Evolutionary conservation across 2,797 vertebrate species (phyloP), one percentile per base, ranked within the genome.

Genomic region (Siniperca undulata): DNA sequence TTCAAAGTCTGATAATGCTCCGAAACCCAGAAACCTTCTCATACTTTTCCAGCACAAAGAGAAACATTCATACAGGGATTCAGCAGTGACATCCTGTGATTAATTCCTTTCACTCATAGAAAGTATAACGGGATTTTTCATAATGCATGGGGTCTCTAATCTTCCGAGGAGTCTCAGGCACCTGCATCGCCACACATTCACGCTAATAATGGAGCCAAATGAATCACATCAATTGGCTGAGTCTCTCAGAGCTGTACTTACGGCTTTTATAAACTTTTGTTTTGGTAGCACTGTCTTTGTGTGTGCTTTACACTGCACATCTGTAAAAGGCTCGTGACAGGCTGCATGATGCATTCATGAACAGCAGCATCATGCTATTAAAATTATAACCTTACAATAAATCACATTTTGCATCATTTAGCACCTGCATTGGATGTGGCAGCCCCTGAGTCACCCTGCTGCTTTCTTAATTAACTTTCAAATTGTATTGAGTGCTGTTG

Each of bases 381-480:
- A 62, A 60, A 65, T 36, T 11, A 56, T 36, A 62, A 36, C 24
- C 42, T 61, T 20, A 66, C 27, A 74, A 38, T 5, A 19, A 9
- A 70, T 1, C 19, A 3, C 6, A 55, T 62, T 59, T 36, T 46
- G 10, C 22, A 77, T 50, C 66, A 24, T 83, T 79, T 53, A 36
- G 62, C 24, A 38, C 52, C 52, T 17, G 50, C 40, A 30, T 74
- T 81, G 50, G 70, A 79, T 56, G 48, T 34, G 24, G 65, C 50
- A 30, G 62, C 74, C 38, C 46, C 75, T 24, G 4, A 84, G 69
- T 70, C 60, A 13, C 70, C 82, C 80, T 66, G 71, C 83, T 86
- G 88, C 50, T 85, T 83, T 56, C 46, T 68, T 65, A 85, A 85
- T 88, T 60, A 90, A 73, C 61, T 70, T 77, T 84, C 14, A 36